phyloP scores from a whole-genome alignment of 2,113 vertebrate genomes.

The Plotosus lineatus region DNA sequence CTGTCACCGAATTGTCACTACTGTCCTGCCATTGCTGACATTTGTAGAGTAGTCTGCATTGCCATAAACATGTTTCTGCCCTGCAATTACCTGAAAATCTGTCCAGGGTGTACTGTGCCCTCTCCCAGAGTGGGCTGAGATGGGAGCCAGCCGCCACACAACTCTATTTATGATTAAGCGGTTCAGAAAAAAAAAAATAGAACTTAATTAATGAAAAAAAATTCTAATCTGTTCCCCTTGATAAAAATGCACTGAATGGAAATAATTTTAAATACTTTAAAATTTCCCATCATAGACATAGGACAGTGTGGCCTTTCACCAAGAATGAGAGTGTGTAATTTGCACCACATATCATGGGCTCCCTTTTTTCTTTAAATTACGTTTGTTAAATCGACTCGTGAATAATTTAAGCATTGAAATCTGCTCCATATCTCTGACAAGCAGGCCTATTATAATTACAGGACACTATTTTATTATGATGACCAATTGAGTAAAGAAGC shows the following conservation, averaged over 20 bases:
- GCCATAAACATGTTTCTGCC: too few species aligned
- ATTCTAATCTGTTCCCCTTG: not conserved
- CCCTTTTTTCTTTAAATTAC: constrained; percentile 63
- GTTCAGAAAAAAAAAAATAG: not conserved
- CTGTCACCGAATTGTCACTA: too few species aligned
- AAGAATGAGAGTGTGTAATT: constrained; percentile 59
- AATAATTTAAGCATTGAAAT: constrained; percentile 68
- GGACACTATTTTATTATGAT: constrained; percentile 66
- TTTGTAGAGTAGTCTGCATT: too few species aligned
- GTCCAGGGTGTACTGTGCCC: too few species aligned
- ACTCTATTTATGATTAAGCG: too few species aligned
- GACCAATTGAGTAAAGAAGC: constrained; percentile 62
- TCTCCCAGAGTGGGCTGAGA: too few species aligned
- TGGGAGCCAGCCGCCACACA: too few species aligned
- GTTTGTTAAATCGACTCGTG: constrained; percentile 65
- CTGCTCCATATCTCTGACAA: constrained; percentile 66
- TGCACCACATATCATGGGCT: constrained; percentile 59
- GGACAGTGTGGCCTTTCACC: constrained; percentile 50
- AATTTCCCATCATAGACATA: constrained; percentile 22
- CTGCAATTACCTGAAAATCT: too few species aligned
- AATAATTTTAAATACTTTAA: not conserved
- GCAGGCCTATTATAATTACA: constrained; percentile 67
- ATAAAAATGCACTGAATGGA: constrained; percentile 35
- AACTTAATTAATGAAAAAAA: not conserved
- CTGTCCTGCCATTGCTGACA: too few species aligned